A percentile compares a stretch with the other conserved stretches of the same genome.
phyloP scores from a whole-genome alignment of 2,888 invertebrate genomes.

The Ligdia adustata region DNA sequence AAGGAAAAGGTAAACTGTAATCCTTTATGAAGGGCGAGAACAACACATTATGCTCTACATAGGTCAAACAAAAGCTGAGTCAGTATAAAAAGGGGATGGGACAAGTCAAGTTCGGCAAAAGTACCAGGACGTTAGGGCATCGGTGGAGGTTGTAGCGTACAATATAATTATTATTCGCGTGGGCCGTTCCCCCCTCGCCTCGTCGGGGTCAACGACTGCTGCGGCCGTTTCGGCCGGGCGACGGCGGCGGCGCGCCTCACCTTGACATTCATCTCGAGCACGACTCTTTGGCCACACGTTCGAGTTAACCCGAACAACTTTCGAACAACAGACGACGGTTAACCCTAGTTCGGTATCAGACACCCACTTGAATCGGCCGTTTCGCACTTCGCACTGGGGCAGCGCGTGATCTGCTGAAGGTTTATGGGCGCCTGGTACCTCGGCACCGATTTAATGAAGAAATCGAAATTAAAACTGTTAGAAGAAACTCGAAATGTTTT shows the following conservation, averaged over 20 bases:
- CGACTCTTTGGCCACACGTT: slow-evolving; percentile 75
- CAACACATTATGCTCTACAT: slow-evolving; percentile 16
- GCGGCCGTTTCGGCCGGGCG: slow-evolving; percentile 79
- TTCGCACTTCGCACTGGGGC: slow-evolving; percentile 40
- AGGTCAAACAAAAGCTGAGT: slow-evolving; percentile 19
- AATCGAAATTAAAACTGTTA: slow-evolving; percentile 45
- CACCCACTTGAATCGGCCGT: slow-evolving; percentile 48
- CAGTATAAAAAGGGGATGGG: slow-evolving; percentile 39
- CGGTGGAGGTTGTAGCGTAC: slow-evolving; percentile 72
- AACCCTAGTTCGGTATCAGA: slow-evolving; percentile 40
- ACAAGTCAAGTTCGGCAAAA: slow-evolving; percentile 52
- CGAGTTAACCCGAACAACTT: slow-evolving; percentile 70
- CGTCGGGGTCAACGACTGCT: slow-evolving; percentile 74
- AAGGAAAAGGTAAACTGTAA: no score
- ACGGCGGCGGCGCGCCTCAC: slow-evolving; percentile 80
- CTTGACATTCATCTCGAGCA: slow-evolving; percentile 83
- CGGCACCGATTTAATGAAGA: slow-evolving; percentile 44
- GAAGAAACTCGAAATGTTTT: no score
- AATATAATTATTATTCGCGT: slow-evolving; percentile 66
- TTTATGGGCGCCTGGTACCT: slow-evolving; percentile 53
- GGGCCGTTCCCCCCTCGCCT: slow-evolving; percentile 67
- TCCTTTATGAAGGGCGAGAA: no score
- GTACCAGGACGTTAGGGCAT: slow-evolving; percentile 72
- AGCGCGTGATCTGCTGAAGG: slow-evolving; percentile 41
- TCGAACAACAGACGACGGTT: slow-evolving; percentile 48